These are phyloP conservation scores for Ascaphus truei DNA, from an alignment of 2,113 vertebrate genomes.

Conservation along the genomic window DNA sequence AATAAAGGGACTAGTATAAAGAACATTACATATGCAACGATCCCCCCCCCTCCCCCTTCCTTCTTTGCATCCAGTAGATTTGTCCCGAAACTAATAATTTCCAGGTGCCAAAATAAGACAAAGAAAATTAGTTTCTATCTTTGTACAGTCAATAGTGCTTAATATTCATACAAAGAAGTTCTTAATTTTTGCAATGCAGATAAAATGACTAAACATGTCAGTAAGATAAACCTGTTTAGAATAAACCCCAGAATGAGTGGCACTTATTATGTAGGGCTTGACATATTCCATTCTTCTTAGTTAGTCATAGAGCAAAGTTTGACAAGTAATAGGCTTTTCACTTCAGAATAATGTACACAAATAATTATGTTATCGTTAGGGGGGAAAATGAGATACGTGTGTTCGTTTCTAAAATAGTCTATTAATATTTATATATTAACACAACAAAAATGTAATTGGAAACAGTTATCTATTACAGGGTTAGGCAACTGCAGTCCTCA, in stretches of 20 bases:
- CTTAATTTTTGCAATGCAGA: background rate
- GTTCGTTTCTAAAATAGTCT: background rate
- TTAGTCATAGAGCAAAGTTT: constrained; percentile 47
- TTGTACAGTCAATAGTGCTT: background rate
- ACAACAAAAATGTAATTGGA: background rate
- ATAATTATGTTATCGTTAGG: constrained; percentile 14
- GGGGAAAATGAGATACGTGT: background rate
- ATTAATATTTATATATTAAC: constrained; percentile 1
- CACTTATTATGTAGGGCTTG: constrained; percentile 41
- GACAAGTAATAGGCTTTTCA: constrained; percentile 35
- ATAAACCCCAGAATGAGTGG: constrained; percentile 51
- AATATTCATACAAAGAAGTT: constrained; percentile 23
- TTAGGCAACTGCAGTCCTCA: too few relatives aligned
- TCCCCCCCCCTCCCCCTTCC: too few relatives aligned
- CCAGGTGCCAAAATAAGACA: constrained; percentile 4
- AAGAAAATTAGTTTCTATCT: constrained; percentile 4
- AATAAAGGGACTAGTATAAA: background rate
- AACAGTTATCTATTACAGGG: too few relatives aligned
- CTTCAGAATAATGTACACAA: constrained; percentile 18
- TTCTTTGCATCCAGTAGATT: background rate
- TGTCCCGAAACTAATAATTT: constrained; percentile 10
- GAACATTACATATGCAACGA: background rate
- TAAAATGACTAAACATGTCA: constrained; percentile 29
- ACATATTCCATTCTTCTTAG: constrained; percentile 44
- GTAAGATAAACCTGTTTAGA: constrained; percentile 49